Percentiles rank a stretch among this genome's conserved stretches.
Conservation (phyloP, 2,113 vertebrate genomes). For the Pyxicephalus adspersus region DNA sequence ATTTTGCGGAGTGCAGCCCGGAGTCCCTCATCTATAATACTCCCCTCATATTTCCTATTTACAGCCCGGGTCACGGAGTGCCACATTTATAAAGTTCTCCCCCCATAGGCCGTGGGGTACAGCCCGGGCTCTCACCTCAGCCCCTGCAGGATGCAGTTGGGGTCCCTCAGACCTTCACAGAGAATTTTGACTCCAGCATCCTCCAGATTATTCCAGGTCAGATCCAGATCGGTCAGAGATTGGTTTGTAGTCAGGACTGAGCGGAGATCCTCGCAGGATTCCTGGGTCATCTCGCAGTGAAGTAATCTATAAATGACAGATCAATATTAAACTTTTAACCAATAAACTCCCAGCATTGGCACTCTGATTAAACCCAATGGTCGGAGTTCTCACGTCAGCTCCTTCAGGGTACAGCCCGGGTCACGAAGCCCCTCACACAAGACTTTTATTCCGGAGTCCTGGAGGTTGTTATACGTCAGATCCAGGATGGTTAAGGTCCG, state of each 20-base stretch:
- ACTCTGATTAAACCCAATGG: no score
- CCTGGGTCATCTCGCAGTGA: background rate
- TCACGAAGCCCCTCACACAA: constrained; percentile 52
- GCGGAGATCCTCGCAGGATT: constrained; percentile 38
- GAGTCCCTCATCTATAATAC: no score
- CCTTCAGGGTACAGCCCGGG: no score
- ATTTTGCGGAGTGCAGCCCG: no score
- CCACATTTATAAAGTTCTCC: constrained; percentile 56
- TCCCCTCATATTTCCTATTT: constrained; percentile 52
- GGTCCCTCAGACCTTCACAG: constrained; percentile 56
- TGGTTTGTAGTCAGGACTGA: constrained; percentile 11
- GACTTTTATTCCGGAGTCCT: constrained; percentile 58
- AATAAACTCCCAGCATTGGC: no score
- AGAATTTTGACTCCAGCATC: constrained; percentile 60
- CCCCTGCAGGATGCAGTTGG: constrained; percentile 57
- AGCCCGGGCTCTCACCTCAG: constrained; percentile 36
- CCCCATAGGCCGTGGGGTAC: no score
- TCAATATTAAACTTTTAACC: no score
- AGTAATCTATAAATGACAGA: constrained; percentile 5
- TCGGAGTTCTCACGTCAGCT: no score
- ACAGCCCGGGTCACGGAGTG: constrained; percentile 58
- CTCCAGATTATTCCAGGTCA: constrained; percentile 59
- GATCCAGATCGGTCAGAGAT: constrained; percentile 37
- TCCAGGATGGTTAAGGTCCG: constrained; percentile 56
- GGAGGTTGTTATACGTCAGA: constrained; percentile 59